These are phyloP conservation scores for Chionis minor DNA, from an alignment of 2,113 vertebrate species.

Conservation along the genomic window DNA sequence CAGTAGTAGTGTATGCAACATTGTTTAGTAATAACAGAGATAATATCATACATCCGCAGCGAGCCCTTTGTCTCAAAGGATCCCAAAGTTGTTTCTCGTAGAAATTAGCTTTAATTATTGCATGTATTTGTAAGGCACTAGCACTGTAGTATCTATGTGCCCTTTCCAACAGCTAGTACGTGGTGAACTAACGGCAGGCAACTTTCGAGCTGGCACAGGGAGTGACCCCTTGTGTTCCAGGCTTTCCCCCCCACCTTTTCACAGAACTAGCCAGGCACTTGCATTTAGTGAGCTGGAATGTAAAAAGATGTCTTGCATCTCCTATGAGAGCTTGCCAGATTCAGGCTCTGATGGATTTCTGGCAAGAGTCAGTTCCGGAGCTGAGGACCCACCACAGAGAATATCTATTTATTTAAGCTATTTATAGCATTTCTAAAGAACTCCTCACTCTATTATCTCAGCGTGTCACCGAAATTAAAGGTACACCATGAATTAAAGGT, in stretches of 20 bases:
- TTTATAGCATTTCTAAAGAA: constrained; percentile 69
- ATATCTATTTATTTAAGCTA: constrained; percentile 73
- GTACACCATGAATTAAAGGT: constrained; percentile 56
- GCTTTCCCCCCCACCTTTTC: not conserved
- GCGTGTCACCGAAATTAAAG: constrained; percentile 58
- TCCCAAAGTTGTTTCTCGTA: not conserved
- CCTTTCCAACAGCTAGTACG: not conserved
- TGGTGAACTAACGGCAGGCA: not conserved
- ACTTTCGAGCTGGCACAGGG: constrained; percentile 3
- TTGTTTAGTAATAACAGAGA: not conserved
- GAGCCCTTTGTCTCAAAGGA: not conserved
- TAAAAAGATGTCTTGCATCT: constrained; percentile 54
- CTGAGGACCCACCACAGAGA: constrained; percentile 66
- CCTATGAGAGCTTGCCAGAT: constrained; percentile 49
- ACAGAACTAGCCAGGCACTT: constrained; percentile 19
- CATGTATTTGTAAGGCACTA: not conserved
- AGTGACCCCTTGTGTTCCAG: constrained; percentile 6
- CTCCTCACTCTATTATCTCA: constrained; percentile 64
- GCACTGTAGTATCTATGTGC: not conserved
- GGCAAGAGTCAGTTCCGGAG: constrained; percentile 66
- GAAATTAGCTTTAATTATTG: constrained; percentile 24
- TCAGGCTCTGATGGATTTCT: constrained; percentile 66
- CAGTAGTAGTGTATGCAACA: not conserved
- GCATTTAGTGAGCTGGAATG: constrained; percentile 48
- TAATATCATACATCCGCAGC: not conserved